These are phyloP conservation scores for Ailuropoda melanoleuca DNA, from an alignment of 2,113 vertebrate species.

Conservation along the genomic window DNA sequence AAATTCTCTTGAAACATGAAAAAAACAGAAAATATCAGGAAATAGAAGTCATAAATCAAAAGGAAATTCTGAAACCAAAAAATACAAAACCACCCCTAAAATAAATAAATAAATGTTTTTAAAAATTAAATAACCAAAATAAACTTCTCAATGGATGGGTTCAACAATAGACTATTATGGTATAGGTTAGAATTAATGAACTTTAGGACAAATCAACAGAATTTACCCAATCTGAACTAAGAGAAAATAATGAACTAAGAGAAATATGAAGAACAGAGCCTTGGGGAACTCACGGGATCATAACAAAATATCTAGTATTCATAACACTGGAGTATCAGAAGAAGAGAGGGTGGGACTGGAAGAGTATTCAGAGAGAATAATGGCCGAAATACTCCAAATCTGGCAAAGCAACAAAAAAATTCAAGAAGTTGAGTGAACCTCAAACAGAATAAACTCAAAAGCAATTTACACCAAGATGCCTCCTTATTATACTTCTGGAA, in stretches of 20 bases:
- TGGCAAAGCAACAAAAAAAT: background rate
- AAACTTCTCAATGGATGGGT: background rate
- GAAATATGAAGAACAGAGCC: background rate
- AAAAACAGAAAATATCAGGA: slow-evolving; percentile 11
- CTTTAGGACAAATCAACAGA: background rate
- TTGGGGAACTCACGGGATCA: background rate
- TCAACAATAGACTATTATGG: background rate
- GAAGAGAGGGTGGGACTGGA: background rate
- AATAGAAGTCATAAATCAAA: background rate
- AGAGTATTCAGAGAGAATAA: slow-evolving; percentile 4
- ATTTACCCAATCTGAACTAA: background rate
- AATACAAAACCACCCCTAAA: background rate
- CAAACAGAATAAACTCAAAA: background rate
- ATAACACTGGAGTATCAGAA: background rate
- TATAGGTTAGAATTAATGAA: background rate
- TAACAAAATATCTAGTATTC: background rate
- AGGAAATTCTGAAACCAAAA: slow-evolving; percentile 27
- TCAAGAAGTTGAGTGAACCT: background rate
- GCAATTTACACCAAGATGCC: background rate
- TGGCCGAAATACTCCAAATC: slow-evolving; percentile 5
- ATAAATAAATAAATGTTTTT: background rate
- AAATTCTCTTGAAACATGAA: background rate
- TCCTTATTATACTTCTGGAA: background rate
- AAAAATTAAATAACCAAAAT: background rate
- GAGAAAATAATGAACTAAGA: slow-evolving; percentile 18